Evolutionary conservation across 2,888 invertebrate species (phyloP).

Genomic region (Ochropleura leucogaster): DNA sequence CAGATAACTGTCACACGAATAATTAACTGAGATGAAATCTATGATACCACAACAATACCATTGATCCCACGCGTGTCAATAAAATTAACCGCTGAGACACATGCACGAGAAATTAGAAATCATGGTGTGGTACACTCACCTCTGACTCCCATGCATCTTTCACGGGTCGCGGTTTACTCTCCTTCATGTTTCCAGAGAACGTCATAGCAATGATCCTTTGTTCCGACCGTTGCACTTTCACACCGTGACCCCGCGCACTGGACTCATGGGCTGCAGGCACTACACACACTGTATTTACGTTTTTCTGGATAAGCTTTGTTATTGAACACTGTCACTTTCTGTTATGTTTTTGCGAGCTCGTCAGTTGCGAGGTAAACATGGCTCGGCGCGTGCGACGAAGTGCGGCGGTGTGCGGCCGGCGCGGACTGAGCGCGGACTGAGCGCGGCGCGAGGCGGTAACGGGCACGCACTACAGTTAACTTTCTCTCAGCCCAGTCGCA

Average conservation of each 20-base stretch:
- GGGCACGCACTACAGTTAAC: conserved; percentile 90
- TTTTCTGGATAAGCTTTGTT: conserved; percentile 70
- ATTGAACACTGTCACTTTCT: conserved; percentile 85
- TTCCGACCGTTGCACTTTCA: conserved; percentile 79
- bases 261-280: conserved; percentile 51
- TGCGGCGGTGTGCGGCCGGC: conserved; percentile 51
- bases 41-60: conserved; percentile 74
- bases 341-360: conserved; percentile 79
- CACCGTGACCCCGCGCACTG: conserved; percentile 73
- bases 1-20: conserved; percentile 75
- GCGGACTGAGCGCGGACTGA: conserved; percentile 72
- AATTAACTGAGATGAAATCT: conserved; percentile 78
- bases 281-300: conserved; percentile 70
- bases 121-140: conserved; percentile 80
- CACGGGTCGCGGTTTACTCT: conserved; percentile 84
- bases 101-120: conserved; percentile 73
- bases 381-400: conserved; percentile 61
- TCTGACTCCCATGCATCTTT: conserved; percentile 89
- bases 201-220: conserved; percentile 82
- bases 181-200: conserved; percentile 88
- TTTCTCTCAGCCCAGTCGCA: conserved; percentile 86
- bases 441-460: conserved; percentile 77
- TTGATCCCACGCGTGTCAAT: conserved; percentile 72
- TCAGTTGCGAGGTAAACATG: conserved; percentile 78
- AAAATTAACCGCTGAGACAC: conserved; percentile 66